A percentile compares a stretch with the other conserved stretches of the same genome.
These are phyloP conservation scores for Toxotes lorentzi DNA, from an alignment of 2,797 vertebrate genomes.

Conservation along the genomic window DNA sequence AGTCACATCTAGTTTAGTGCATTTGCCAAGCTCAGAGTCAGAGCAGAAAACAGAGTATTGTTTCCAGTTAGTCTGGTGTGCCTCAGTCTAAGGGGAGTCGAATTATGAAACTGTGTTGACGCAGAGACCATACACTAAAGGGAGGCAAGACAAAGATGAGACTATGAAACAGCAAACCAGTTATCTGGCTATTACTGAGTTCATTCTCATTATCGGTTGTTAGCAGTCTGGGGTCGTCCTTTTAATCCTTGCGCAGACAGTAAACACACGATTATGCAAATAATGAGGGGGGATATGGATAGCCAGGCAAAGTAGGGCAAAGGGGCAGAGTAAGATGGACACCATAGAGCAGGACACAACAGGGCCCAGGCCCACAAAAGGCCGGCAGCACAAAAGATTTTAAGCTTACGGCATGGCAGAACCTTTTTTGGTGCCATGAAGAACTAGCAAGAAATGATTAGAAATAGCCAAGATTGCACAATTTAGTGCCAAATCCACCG, in stretches of 20 bases:
- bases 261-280: slow-evolving; percentile 62
- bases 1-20: background rate
- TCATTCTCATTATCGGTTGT: slow-evolving; percentile 62
- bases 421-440: background rate
- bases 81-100: background rate
- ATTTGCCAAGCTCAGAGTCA: background rate
- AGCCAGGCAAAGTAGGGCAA: slow-evolving; percentile 26
- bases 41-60: background rate
- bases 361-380: slow-evolving; percentile 16
- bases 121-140: slow-evolving; percentile 50
- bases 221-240: slow-evolving; percentile 47
- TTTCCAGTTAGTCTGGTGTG: slow-evolving; percentile 7
- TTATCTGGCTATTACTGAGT: slow-evolving; percentile 48
- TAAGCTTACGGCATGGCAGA: background rate
- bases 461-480: background rate
- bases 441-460: background rate
- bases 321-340: slow-evolving; percentile 24
- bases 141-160: slow-evolving; percentile 47
- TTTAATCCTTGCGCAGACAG: slow-evolving; percentile 58
- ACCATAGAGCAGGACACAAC: slow-evolving; percentile 19
- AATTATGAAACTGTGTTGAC: slow-evolving; percentile 44
- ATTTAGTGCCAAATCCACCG: background rate
- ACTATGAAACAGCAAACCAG: slow-evolving; percentile 40
- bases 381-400: slow-evolving; percentile 4
- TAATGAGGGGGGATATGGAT: slow-evolving; percentile 48